Percentiles rank a stretch among this genome's conserved stretches.
Evolutionary conservation across 30 jellyfish, hydroid and myxozoan genomes (phyloP).

Genomic region (Cassiopea andromeda): DNA sequence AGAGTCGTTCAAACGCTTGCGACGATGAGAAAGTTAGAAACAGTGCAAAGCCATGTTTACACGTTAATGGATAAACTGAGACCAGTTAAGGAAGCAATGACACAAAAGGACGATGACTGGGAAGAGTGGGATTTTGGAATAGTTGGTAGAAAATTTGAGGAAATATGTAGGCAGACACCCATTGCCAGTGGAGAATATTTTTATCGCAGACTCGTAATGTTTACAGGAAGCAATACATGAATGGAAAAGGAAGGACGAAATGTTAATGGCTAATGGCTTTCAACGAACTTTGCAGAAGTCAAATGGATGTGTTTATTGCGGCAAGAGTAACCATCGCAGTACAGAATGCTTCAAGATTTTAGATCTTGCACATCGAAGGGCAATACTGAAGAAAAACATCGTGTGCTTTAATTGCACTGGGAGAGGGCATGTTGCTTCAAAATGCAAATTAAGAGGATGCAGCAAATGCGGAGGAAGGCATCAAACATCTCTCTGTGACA

Average conservation of each 20-base stretch:
- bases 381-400: conserved; percentile 21
- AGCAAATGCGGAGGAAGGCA: conserved; percentile 41
- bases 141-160: conserved; percentile 47
- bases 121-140: conserved; percentile 52
- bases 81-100: conserved; percentile 41
- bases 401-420: conserved; percentile 33
- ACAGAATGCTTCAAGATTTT: conserved; percentile 30
- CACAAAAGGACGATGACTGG: conserved; percentile 45
- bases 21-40: conserved; percentile 22
- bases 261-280: conserved; percentile 24
- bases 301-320: conserved; percentile 34
- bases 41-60: conserved; percentile 25
- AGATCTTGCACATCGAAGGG: conserved; percentile 49
- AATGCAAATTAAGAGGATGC: conserved; percentile 46
- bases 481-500: conserved; percentile 65
- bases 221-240: not conserved
- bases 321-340: conserved; percentile 13
- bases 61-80: conserved; percentile 55
- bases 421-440: conserved; percentile 21
- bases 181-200: not conserved
- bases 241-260: conserved; percentile 11
- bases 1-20: conserved; percentile 36
- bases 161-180: conserved; percentile 15
- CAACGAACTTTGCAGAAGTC: not conserved
- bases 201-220: not conserved